Evolutionary conservation across 2,888 invertebrate species (phyloP).

Genomic region (Andrena minutula): DNA sequence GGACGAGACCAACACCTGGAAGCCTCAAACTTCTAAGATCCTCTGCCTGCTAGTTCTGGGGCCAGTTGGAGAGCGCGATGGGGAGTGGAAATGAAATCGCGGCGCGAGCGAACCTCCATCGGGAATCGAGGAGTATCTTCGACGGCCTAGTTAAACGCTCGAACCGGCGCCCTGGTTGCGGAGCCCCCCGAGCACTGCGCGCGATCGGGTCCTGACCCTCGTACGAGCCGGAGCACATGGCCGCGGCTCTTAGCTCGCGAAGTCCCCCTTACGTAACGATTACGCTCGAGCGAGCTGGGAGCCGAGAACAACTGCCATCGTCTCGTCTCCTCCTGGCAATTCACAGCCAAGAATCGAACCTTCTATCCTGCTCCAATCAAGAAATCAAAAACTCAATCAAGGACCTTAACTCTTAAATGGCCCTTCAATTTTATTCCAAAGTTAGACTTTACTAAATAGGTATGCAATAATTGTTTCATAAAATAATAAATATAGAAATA

Average conservation of each 20-base stretch:
- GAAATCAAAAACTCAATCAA: neutral
- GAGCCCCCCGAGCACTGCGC: slow-evolving; percentile 31
- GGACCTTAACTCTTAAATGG: too few relatives aligned
- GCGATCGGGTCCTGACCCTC: slow-evolving; percentile 51
- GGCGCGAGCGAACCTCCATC: neutral
- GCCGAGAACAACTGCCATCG: neutral
- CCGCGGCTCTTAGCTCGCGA: slow-evolving; percentile 41
- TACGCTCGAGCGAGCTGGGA: slow-evolving; percentile 13
- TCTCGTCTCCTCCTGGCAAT: too few relatives aligned
- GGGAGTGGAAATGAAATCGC: neutral
- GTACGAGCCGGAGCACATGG: slow-evolving; percentile 48
- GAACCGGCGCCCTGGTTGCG: slow-evolving; percentile 11
- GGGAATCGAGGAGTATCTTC: slow-evolving; percentile 11
- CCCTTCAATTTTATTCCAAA: too few relatives aligned
- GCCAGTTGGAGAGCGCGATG: neutral
- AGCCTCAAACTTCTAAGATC: too few relatives aligned
- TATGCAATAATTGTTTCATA: too few relatives aligned
- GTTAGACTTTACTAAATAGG: too few relatives aligned
- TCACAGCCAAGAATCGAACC: too few relatives aligned
- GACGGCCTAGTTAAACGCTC: slow-evolving; percentile 41
- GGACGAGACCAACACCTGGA: too few relatives aligned
- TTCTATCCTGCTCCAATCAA: neutral
- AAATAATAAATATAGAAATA: too few relatives aligned
- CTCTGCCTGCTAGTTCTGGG: neutral
- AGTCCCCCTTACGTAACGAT: slow-evolving; percentile 49